Evolutionary conservation across 2,888 invertebrate species (phyloP), one percentile per base, ranked within the genome.

Genomic region (Ochlodes sylvanus): DNA sequence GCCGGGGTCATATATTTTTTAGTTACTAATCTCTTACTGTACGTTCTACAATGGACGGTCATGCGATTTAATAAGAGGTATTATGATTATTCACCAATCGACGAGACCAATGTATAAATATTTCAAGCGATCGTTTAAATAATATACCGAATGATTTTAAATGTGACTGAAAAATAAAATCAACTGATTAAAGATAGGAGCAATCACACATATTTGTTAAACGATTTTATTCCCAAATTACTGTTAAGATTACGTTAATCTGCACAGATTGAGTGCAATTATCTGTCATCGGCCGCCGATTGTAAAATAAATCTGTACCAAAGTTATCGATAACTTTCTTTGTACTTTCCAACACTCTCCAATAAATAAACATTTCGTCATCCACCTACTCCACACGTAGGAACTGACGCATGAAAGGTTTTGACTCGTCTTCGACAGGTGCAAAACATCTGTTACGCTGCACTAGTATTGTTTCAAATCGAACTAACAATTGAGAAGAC

Each of bases 311-410:
- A 47, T 47, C 9, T 17, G 2, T 44, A 15, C 17, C 17, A 47
- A 38, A 38, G 38, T 12, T 38, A 38, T 12, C 38, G 38, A 12
- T 17, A 47, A 47, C 44, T 47, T 47, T 47, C 44, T 17, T 44
- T 47, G 44, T 4, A 47, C 44, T 17, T 47, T 47, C 17, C 44
- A 42, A 15, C 7, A 9, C 15, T 15, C 9, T 9, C 5, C 2
- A 7, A 47, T 47, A 47, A 47, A 38, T 38, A 38, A 47, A 47
- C 9, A 47, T 47, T 47, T 47, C 17, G 44, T 17, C 44, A 42
- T 2, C 14, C 2, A 14, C 42, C 14, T 42, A 17, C 17, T 17
- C 7, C 6, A 15, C 17, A 47, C 44, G 44, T 47, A 38, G 12
- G 2, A 12, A 47, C 44, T 47, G 44, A 47, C 44, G 17, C 15